These are phyloP conservation scores for Temnothorax rugatulus DNA, from an alignment of 2,888 invertebrate species.

Conservation along the genomic window DNA sequence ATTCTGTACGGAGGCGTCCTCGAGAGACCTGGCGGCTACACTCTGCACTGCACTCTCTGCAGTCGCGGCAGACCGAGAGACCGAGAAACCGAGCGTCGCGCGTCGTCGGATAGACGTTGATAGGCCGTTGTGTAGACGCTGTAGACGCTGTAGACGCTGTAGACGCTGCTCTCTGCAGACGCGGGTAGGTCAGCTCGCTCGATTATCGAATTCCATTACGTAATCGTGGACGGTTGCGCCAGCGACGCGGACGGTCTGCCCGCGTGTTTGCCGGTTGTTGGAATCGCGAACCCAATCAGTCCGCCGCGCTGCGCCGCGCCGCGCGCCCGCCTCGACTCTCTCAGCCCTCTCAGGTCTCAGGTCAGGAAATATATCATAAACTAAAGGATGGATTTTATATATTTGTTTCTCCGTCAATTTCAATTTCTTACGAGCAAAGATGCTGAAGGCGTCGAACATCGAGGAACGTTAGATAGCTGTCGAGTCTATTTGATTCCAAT, in stretches of 20 bases:
- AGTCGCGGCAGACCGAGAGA: background rate
- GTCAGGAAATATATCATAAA: background rate
- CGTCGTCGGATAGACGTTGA: background rate
- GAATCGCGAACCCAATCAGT: constrained; percentile 25
- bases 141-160: background rate
- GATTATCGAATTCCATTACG: constrained; percentile 43
- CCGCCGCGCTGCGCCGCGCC: background rate
- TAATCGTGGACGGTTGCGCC: constrained; percentile 35
- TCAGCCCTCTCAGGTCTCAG: background rate
- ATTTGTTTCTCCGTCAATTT: background rate
- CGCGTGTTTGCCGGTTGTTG: constrained; percentile 11
- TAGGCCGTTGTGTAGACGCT: background rate
- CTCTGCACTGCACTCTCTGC: too few species aligned
- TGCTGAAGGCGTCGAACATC: background rate
- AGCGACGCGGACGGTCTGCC: constrained; percentile 6
- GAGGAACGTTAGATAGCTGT: background rate
- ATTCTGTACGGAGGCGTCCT: too few species aligned
- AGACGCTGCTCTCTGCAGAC: background rate
- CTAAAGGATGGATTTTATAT: background rate
- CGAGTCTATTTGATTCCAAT: background rate
- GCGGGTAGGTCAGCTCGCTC: constrained; percentile 20
- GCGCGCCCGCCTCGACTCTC: constrained; percentile 7
- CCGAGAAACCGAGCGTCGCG: background rate
- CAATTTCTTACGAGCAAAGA: background rate
- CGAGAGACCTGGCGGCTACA: too few species aligned